A percentile compares a stretch with the other conserved stretches of the same genome.
These are phyloP conservation scores for Elgonia sp. DNA, from an alignment of 2,888 invertebrate species.

Conservation along the genomic window DNA sequence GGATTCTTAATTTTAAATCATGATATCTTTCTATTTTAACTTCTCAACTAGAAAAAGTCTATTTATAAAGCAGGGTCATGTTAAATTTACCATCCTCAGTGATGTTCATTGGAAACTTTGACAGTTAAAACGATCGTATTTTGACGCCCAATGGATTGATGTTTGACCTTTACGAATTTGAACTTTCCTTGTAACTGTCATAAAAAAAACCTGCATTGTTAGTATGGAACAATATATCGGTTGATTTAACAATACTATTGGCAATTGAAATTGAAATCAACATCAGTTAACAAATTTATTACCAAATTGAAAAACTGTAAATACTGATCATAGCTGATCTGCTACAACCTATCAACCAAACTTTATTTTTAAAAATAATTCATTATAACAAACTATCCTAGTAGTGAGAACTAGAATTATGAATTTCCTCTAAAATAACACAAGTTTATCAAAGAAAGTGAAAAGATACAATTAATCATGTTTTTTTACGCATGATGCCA, in stretches of 20 bases:
- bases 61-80: slow-evolving; percentile 9
- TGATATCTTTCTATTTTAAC: neutral
- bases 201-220: neutral
- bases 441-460: too few species aligned
- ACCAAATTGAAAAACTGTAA: neutral
- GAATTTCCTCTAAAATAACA: too few species aligned
- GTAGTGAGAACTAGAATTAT: too few species aligned
- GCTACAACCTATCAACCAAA: too few species aligned
- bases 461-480: too few species aligned
- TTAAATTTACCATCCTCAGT: slow-evolving; percentile 1
- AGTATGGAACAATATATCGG: neutral
- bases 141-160: slow-evolving; percentile 1
- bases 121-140: neutral
- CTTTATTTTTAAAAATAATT: too few species aligned
- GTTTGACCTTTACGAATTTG: slow-evolving; percentile 18
- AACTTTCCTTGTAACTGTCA: slow-evolving; percentile 9
- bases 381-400: too few species aligned
- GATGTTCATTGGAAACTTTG: slow-evolving; percentile 26
- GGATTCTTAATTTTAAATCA: neutral
- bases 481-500: too few species aligned
- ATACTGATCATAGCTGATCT: too few species aligned
- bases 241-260: neutral
- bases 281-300: neutral
- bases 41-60: slow-evolving; percentile 6
- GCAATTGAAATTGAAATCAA: neutral